phyloP scores from a whole-genome alignment of 37 sponge, comb jelly and placozoan species.

The Spongilla lacustris region DNA sequence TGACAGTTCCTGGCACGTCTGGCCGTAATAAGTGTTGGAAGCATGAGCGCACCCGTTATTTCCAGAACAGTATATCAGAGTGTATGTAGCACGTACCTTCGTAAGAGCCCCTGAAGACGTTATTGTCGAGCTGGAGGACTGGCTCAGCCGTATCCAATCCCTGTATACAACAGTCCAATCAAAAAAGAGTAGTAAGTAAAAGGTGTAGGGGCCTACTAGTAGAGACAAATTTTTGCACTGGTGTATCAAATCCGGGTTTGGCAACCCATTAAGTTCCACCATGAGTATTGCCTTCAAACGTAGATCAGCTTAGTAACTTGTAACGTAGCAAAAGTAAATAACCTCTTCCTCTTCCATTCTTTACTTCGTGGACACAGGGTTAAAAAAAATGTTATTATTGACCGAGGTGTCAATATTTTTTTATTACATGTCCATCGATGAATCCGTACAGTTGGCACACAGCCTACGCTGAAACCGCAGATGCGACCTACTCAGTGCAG shows the following conservation, averaged over 20 bases:
- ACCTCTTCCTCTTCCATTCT: background rate
- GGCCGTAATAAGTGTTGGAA: too few species aligned
- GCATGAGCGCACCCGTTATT: too few species aligned
- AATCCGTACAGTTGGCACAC: constrained; percentile 15
- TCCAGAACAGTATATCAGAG: too few species aligned
- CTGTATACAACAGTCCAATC: too few species aligned
- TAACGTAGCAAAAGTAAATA: too few species aligned
- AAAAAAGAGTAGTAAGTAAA: too few species aligned
- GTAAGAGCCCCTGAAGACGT: constrained; percentile 50
- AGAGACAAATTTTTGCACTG: constrained; percentile 18
- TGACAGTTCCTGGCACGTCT: background rate
- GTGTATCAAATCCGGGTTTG: constrained; percentile 27
- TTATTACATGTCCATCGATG: background rate
- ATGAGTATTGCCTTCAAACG: constrained; percentile 31
- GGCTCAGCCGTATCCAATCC: constrained; percentile 52
- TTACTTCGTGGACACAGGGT: background rate
- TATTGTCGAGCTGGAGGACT: constrained; percentile 49
- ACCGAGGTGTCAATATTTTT: background rate
- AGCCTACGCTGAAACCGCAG: constrained; percentile 27
- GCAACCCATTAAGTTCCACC: constrained; percentile 52
- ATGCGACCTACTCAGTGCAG: constrained; percentile 22
- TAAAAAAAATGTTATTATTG: background rate
- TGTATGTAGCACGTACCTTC: constrained; percentile 28
- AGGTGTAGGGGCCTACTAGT: constrained; percentile 8
- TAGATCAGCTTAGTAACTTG: too few species aligned